A percentile compares a stretch with the other conserved stretches of the same genome.
These are phyloP conservation scores for Coturnix japonica DNA, from an alignment of 2,113 vertebrate species.

Conservation along the genomic window DNA sequence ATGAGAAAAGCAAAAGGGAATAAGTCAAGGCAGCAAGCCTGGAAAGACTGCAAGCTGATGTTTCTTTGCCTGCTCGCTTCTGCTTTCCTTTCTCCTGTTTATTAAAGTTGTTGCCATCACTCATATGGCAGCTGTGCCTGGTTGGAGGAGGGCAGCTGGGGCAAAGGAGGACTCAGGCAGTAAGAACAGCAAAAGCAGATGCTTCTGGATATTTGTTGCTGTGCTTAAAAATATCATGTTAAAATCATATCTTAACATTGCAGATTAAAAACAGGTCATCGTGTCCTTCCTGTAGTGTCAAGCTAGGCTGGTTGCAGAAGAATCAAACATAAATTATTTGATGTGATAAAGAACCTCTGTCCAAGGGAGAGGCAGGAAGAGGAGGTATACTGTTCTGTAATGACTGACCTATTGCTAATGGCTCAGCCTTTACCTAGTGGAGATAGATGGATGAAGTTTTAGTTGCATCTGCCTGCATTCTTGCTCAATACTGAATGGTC, in stretches of 20 bases:
- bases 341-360: neutral
- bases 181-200: neutral
- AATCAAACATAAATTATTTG: neutral
- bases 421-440: fast-evolving
- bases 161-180: conserved; percentile 19
- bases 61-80: conserved; percentile 32
- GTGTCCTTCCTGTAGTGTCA: neutral
- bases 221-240: conserved; percentile 2
- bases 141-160: neutral
- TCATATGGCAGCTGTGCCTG: neutral
- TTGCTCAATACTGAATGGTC: neutral
- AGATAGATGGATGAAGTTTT: neutral
- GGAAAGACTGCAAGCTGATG: neutral
- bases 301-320: neutral
- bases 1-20: conserved; percentile 6
- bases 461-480: neutral
- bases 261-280: neutral
- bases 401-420: neutral
- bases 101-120: conserved; percentile 36
- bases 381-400: fast-evolving
- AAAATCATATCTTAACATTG: neutral
- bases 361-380: neutral
- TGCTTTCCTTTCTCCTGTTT: conserved; percentile 7
- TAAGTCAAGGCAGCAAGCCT: neutral
- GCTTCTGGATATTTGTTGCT: neutral